A percentile compares a stretch with the other conserved stretches of the same genome.
These are phyloP conservation scores for Omphaloscelis lunosa DNA, from an alignment of 2,888 invertebrate species.

Conservation along the genomic window DNA sequence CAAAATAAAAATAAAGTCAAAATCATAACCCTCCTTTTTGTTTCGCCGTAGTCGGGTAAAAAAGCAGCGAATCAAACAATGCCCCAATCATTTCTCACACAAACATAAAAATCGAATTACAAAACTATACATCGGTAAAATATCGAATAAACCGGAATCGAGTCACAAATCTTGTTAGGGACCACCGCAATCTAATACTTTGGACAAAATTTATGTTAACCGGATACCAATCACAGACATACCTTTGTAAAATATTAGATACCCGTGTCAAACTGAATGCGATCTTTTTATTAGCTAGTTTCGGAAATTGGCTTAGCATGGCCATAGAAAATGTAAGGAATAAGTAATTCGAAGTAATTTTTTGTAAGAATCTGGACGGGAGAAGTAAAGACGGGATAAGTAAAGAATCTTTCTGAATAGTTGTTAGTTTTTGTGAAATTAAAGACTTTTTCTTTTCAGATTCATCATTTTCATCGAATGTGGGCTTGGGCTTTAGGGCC, in stretches of 20 bases:
- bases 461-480: background rate
- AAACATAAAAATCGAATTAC: constrained; percentile 61
- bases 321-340: constrained; percentile 26
- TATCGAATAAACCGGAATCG: constrained; percentile 65
- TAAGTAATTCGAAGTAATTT: constrained; percentile 54
- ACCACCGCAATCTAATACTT: constrained; percentile 67
- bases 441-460: background rate
- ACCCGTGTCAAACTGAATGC: constrained; percentile 68
- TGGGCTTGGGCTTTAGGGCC: too few species aligned
- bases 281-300: constrained; percentile 69
- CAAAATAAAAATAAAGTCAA: too few species aligned
- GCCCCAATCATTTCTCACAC: constrained; percentile 23
- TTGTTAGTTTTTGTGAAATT: background rate
- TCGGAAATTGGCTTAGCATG: constrained; percentile 64
- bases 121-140: constrained; percentile 62
- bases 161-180: constrained; percentile 70
- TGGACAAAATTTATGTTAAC: constrained; percentile 72
- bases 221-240: constrained; percentile 73
- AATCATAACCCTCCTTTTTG: too few species aligned
- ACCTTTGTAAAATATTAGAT: constrained; percentile 72
- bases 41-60: too few species aligned
- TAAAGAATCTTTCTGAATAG: background rate
- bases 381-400: too few species aligned
- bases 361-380: background rate
- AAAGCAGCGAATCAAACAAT: background rate